phyloP scores from a whole-genome alignment of 2,113 vertebrate genomes.

The Silurus asotus region DNA sequence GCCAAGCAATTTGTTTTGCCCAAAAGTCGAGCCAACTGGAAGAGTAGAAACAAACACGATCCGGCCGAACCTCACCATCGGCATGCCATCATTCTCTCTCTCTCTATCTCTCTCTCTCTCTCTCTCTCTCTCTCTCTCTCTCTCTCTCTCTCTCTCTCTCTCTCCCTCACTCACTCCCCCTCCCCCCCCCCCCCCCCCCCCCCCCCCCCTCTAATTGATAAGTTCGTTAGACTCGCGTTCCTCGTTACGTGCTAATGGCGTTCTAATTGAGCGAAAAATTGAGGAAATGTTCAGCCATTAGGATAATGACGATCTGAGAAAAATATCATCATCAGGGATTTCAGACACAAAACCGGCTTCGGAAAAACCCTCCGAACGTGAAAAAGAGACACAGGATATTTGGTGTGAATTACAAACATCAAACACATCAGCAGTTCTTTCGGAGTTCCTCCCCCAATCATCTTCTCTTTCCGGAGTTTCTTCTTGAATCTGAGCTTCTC shows the following conservation, averaged over 20 bases:
- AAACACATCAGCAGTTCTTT: too few relatives aligned
- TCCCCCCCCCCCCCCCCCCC: too few relatives aligned
- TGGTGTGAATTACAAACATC: too few relatives aligned
- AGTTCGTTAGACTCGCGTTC: not conserved
- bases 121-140: too few relatives aligned
- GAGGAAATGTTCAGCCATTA: constrained; percentile 7
- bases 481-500: too few relatives aligned
- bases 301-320: not conserved
- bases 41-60: not conserved
- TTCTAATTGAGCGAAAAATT: not conserved
- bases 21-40: constrained; percentile 14
- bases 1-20: constrained; percentile 36
- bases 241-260: constrained; percentile 1
- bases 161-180: too few relatives aligned
- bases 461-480: too few relatives aligned
- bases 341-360: not conserved
- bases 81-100: not conserved
- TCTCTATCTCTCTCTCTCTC: too few relatives aligned
- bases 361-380: too few relatives aligned
- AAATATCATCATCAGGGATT: not conserved
- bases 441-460: too few relatives aligned
- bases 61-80: not conserved
- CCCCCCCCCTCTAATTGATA: not conserved
- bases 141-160: too few relatives aligned
- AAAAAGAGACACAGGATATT: too few relatives aligned